phyloP scores from a whole-genome alignment of 2,888 invertebrate species.

The Nemapogon koenigi region DNA sequence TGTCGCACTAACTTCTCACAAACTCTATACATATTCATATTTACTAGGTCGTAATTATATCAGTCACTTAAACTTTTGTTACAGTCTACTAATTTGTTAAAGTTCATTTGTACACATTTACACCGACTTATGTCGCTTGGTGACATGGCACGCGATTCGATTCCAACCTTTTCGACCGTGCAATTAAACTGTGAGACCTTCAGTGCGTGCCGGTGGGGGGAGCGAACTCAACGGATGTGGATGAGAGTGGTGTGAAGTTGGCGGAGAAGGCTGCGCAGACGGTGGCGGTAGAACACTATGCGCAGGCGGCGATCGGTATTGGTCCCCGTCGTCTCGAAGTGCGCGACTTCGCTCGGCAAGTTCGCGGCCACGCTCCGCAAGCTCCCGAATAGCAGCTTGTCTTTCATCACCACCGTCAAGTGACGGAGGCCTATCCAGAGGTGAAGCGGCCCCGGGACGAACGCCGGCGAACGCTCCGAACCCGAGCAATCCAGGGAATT shows the following conservation, averaged over 20 bases:
- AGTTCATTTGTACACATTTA: constrained; percentile 8
- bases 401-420: constrained; percentile 50
- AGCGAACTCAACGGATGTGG: constrained; percentile 62
- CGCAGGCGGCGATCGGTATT: constrained; percentile 46
- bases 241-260: constrained; percentile 30
- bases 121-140: neutral
- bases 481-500: constrained; percentile 80
- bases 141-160: neutral
- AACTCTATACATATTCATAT: neutral
- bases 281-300: constrained; percentile 48
- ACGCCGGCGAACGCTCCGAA: constrained; percentile 72
- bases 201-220: constrained; percentile 71
- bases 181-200: constrained; percentile 75
- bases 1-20: neutral
- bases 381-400: constrained; percentile 57
- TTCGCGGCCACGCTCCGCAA: constrained; percentile 61
- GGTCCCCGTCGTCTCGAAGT: constrained; percentile 52
- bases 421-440: constrained; percentile 51
- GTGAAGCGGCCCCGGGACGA: constrained; percentile 63
- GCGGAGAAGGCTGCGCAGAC: constrained; percentile 37
- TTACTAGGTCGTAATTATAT: constrained; percentile 8
- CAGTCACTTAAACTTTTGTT: constrained; percentile 3
- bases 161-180: constrained; percentile 10
- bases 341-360: constrained; percentile 57
- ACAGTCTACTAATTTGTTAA: constrained; percentile 4